Conservation (phyloP, 2,113 vertebrate genomes). For the Nanger granti region DNA sequence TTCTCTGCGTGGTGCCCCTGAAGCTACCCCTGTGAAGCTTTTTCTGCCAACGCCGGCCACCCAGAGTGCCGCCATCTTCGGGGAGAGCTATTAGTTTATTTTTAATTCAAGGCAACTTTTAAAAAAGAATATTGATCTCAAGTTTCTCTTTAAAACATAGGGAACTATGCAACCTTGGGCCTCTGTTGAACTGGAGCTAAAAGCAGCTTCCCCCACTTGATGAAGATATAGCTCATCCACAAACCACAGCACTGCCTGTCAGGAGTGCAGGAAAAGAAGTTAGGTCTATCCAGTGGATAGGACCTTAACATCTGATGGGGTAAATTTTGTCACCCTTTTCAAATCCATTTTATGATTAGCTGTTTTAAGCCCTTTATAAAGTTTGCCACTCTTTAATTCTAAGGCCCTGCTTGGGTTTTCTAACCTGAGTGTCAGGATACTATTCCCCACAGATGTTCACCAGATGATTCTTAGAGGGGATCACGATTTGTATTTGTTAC, state of each 20-base stretch:
- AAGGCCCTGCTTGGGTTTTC: background rate
- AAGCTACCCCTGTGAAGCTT: background rate
- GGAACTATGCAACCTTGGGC: background rate
- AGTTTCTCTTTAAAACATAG: background rate
- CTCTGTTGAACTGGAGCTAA: background rate
- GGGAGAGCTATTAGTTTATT: background rate
- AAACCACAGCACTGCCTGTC: background rate
- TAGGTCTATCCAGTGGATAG: background rate
- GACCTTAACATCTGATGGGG: background rate
- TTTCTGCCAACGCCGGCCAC: fast-evolving
- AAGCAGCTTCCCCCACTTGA: background rate
- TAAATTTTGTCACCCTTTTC: background rate
- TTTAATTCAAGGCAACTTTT: background rate
- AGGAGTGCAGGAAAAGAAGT: background rate
- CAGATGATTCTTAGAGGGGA: background rate
- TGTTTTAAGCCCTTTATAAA: background rate
- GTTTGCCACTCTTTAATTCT: background rate
- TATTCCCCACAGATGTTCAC: background rate
- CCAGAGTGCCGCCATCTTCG: background rate
- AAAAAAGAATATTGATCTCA: background rate
- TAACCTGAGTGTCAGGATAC: background rate
- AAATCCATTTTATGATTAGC: background rate
- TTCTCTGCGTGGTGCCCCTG: background rate
- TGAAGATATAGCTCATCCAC: background rate
- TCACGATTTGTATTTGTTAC: background rate